Evolutionary conservation across 2,888 invertebrate species (phyloP).

Genomic region (Sinopyrophorus schimmeli): DNA sequence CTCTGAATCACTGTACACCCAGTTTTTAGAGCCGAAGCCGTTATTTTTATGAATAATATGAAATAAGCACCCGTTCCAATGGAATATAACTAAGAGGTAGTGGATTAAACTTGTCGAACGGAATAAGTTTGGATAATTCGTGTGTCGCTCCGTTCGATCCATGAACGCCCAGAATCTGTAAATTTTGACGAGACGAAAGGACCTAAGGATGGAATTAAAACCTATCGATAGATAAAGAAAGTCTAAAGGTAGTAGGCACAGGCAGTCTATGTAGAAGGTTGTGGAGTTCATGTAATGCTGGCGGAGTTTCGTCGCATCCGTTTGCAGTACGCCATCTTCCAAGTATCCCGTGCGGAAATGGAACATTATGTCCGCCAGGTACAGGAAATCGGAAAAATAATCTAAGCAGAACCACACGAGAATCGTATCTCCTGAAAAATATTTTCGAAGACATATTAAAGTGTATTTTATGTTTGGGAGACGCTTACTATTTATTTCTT

Average conservation of each 20-base stretch:
- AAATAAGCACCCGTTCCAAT: slow-evolving; percentile 99
- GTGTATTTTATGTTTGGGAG: not conserved
- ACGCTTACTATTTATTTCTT: slow-evolving; percentile 87
- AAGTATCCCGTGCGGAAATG: slow-evolving; percentile 97
- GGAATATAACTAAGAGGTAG: slow-evolving; percentile 97
- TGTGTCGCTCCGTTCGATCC: slow-evolving; percentile 97
- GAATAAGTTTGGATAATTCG: slow-evolving; percentile 98
- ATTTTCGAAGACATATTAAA: slow-evolving; percentile 12
- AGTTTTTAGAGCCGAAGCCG: slow-evolving; percentile 91
- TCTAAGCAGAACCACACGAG: slow-evolving; percentile 97
- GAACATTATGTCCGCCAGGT: slow-evolving; percentile 94
- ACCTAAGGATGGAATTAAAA: slow-evolving; percentile 93
- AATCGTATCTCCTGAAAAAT: slow-evolving; percentile 83
- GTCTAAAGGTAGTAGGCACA: slow-evolving; percentile 96
- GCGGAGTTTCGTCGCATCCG: slow-evolving; percentile 89
- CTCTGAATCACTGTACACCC: slow-evolving; percentile 85
- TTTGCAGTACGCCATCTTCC: slow-evolving; percentile 97
- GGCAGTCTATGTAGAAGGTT: slow-evolving; percentile 97
- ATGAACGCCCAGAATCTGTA: slow-evolving; percentile 98
- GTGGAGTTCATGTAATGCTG: slow-evolving; percentile 96
- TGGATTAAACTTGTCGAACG: slow-evolving; percentile 88
- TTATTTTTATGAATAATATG: slow-evolving; percentile 95
- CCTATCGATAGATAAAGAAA: slow-evolving; percentile 97
- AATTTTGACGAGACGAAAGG: slow-evolving; percentile 95
- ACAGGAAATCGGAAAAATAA: slow-evolving; percentile 94